phyloP scores from a whole-genome alignment of 2,888 invertebrate genomes.

The Caenorhabditis sinica region DNA sequence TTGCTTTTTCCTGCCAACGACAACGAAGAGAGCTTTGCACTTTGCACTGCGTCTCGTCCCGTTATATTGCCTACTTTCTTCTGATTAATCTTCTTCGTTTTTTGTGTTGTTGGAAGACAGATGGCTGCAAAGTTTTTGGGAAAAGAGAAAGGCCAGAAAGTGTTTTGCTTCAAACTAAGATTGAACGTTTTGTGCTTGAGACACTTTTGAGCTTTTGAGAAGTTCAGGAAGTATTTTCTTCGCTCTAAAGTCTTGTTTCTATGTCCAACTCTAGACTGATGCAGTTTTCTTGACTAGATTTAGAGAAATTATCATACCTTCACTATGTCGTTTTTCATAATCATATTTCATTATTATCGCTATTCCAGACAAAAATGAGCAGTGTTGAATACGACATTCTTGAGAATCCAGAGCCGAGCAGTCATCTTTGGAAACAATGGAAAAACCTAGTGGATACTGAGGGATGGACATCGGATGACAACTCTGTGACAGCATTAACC shows the following conservation, averaged over 20 bases:
- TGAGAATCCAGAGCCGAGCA: conserved; percentile 51
- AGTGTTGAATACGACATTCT: conserved; percentile 40
- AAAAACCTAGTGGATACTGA: conserved; percentile 65
- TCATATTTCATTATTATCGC: too few species aligned
- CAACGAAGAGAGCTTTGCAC: conserved; percentile 51
- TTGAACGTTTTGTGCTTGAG: conserved; percentile 29
- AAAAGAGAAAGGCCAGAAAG: conserved; percentile 11
- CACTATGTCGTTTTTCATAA: too few species aligned
- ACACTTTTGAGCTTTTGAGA: background rate
- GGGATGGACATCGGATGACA: conserved; percentile 71
- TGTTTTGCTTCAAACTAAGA: conserved; percentile 19
- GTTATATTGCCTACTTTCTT: conserved; percentile 37
- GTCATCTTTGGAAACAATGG: conserved; percentile 68
- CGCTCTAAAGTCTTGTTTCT: background rate
- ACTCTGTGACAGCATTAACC: conserved; percentile 68
- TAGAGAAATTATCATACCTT: too few species aligned
- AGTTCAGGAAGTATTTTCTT: background rate
- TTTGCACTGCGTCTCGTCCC: conserved; percentile 53
- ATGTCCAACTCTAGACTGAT: too few species aligned
- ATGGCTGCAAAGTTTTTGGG: conserved; percentile 16
- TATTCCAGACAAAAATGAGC: conserved; percentile 21
- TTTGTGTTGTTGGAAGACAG: conserved; percentile 32
- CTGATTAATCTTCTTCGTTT: conserved; percentile 47
- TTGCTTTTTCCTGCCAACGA: conserved; percentile 34
- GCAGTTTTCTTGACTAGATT: too few species aligned